phyloP scores from a whole-genome alignment of 2,888 invertebrate species.

The Drosophila nr. perissopoda region DNA sequence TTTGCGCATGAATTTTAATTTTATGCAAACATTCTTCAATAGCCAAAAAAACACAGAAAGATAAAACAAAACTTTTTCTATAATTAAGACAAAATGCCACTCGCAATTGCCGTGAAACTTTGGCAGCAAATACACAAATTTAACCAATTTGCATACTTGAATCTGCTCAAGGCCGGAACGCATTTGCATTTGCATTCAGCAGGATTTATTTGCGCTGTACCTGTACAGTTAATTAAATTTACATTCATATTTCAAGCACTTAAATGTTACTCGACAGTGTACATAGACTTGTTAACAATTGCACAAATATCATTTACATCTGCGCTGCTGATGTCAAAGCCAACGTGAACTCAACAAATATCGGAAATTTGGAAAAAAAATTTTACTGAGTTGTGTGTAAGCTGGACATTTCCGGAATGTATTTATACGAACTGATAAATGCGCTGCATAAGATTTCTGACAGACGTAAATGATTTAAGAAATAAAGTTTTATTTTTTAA shows the following conservation, averaged over 20 bases:
- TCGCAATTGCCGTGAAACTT: slow-evolving; percentile 63
- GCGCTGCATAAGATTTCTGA: slow-evolving; percentile 18
- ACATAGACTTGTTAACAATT: slow-evolving; percentile 19
- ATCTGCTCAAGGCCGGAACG: slow-evolving; percentile 50
- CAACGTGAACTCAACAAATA: slow-evolving; percentile 58
- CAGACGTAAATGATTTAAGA: neutral
- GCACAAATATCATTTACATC: slow-evolving; percentile 40
- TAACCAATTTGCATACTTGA: slow-evolving; percentile 58
- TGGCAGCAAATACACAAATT: slow-evolving; percentile 43
- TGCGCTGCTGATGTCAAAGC: slow-evolving; percentile 49
- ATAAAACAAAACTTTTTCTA: slow-evolving; percentile 21
- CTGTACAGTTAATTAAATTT: slow-evolving; percentile 63
- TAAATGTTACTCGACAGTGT: slow-evolving; percentile 18
- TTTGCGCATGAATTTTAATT: slow-evolving; percentile 73
- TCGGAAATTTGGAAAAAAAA: slow-evolving; percentile 20
- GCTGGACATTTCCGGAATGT: neutral
- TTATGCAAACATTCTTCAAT: slow-evolving; percentile 67
- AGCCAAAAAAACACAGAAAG: neutral
- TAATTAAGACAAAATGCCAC: slow-evolving; percentile 5
- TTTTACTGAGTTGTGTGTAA: slow-evolving; percentile 29
- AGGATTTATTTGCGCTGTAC: neutral
- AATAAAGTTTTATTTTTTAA: neutral
- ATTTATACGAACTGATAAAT: slow-evolving; percentile 21
- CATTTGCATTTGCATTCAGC: slow-evolving; percentile 11
- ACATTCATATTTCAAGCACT: slow-evolving; percentile 38